Conservation (phyloP, 2,797 vertebrate genomes). For the Miichthys miiuy region DNA sequence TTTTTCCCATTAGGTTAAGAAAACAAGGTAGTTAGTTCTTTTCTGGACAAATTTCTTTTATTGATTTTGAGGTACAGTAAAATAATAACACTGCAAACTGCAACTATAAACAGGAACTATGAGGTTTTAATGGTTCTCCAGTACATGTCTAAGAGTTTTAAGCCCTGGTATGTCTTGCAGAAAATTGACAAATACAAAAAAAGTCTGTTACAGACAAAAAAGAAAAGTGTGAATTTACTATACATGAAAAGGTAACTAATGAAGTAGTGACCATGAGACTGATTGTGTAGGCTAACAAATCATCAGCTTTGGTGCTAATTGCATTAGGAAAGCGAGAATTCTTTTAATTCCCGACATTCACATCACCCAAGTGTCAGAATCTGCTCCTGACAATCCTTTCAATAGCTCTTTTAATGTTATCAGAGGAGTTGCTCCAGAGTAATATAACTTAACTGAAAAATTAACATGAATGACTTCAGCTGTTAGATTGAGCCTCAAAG, state of each 20-base stretch:
- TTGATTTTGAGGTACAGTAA: background rate
- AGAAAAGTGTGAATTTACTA: background rate
- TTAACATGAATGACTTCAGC: background rate
- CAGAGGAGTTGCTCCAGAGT: background rate
- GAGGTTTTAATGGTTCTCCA: background rate
- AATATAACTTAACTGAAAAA: background rate
- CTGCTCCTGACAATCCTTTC: background rate
- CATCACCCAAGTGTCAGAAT: slow-evolving; percentile 15
- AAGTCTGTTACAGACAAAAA: background rate
- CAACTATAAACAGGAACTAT: background rate
- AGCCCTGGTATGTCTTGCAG: background rate
- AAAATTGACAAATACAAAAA: background rate
- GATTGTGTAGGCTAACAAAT: background rate
- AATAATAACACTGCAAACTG: background rate
- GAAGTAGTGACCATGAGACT: background rate
- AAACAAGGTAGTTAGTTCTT: slow-evolving; percentile 3
- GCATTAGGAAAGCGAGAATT: background rate
- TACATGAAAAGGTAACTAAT: slow-evolving; percentile 1
- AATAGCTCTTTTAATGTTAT: background rate
- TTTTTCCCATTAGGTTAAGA: slow-evolving; percentile 6
- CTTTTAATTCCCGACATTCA: background rate
- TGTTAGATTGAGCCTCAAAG: background rate
- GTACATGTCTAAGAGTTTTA: background rate
- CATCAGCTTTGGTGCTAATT: background rate
- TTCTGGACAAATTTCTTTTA: background rate